A percentile compares a stretch with the other conserved stretches of the same genome.
These are phyloP conservation scores for Procavia capensis DNA, from an alignment of 2,113 vertebrate genomes.

Conservation along the genomic window DNA sequence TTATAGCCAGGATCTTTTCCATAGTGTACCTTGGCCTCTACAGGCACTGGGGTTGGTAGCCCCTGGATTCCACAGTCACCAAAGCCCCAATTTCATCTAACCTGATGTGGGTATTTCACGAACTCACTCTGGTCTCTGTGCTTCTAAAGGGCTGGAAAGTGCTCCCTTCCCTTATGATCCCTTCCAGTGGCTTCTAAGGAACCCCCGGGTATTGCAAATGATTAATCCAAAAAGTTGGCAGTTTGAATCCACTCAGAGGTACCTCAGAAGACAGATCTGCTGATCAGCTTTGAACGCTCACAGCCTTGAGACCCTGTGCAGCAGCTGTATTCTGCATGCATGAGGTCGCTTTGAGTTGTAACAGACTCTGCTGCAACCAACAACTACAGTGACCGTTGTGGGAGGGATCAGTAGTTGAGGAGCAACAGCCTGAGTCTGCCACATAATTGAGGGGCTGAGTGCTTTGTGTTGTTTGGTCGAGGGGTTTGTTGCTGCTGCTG, in stretches of 20 bases:
- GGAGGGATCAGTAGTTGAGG: accelerated
- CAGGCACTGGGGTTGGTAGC: not conserved
- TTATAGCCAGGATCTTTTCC: not conserved
- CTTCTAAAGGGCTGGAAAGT: not conserved
- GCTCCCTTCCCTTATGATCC: not conserved
- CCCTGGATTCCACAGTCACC: accelerated
- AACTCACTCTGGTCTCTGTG: not conserved
- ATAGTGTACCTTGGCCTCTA: not conserved
- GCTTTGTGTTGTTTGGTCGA: not conserved
- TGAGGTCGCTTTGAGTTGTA: not conserved
- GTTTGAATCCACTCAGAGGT: not conserved
- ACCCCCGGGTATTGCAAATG: not conserved
- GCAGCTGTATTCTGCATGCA: not conserved
- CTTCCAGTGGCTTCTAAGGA: not conserved
- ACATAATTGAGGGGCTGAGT: not conserved
- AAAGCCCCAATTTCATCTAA: not conserved
- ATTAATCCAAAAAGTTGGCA: not conserved
- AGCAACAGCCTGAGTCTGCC: not conserved
- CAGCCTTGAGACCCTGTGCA: not conserved
- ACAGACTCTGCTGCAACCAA: not conserved
- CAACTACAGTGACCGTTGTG: not conserved
- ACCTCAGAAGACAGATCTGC: not conserved
- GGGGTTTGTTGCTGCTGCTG: not conserved
- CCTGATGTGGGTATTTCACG: not conserved
- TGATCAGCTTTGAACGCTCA: not conserved